Evolutionary conservation across 2,888 invertebrate species (phyloP).

Genomic region (Drosophila formosana): DNA sequence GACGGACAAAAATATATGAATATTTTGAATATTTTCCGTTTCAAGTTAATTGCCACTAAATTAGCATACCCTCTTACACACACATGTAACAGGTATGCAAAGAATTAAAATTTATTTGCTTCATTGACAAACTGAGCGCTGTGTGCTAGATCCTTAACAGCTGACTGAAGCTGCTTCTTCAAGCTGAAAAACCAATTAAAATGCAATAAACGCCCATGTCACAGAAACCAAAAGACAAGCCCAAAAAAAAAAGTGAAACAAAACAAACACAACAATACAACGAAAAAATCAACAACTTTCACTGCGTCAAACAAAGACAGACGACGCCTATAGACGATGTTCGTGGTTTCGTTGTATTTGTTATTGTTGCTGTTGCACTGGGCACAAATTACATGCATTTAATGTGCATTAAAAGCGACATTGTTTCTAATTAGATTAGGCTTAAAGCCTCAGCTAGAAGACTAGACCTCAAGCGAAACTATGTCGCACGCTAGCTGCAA

Average conservation of each 20-base stretch:
- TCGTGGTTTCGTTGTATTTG: slow-evolving; percentile 19
- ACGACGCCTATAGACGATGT: slow-evolving; percentile 7
- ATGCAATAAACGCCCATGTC: slow-evolving; percentile 58
- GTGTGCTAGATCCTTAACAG: slow-evolving; percentile 29
- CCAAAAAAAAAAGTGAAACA: slow-evolving; percentile 39
- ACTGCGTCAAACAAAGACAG: slow-evolving; percentile 54
- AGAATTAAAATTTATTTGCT: slow-evolving; percentile 22
- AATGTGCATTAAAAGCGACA: slow-evolving; percentile 63
- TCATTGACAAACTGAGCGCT: slow-evolving; percentile 31
- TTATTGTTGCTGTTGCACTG: slow-evolving; percentile 26
- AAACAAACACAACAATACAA: slow-evolving; percentile 14
- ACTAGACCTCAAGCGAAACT: slow-evolving; percentile 62
- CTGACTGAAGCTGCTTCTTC: slow-evolving; percentile 57
- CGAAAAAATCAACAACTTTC: slow-evolving; percentile 63
- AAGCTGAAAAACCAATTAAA: slow-evolving; percentile 66
- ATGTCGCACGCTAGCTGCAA: slow-evolving; percentile 68
- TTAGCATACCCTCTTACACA: background rate
- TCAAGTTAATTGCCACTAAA: background rate
- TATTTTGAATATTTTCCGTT: too few relatives aligned
- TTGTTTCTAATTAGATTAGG: slow-evolving; percentile 78
- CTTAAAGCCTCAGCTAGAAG: slow-evolving; percentile 43
- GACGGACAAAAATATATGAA: too few relatives aligned
- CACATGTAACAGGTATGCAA: background rate
- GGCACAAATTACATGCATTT: slow-evolving; percentile 71
- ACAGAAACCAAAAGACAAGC: slow-evolving; percentile 50